Conservation (phyloP, 2,113 vertebrate species). For the Oreocharis arfaki region DNA sequence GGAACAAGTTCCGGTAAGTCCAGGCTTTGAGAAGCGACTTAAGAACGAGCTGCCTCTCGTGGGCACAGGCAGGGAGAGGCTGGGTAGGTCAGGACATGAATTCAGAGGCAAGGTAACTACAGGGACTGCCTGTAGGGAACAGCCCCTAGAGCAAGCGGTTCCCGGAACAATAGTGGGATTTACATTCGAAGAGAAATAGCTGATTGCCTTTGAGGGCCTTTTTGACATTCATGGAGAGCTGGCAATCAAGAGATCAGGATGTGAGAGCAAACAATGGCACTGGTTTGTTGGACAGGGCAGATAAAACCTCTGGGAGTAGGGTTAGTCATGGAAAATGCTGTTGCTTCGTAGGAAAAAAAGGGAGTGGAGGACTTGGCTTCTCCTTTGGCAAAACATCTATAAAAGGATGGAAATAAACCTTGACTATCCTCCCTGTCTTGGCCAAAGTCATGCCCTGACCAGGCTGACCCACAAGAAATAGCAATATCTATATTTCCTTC, state of each 20-base stretch:
- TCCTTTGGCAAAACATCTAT: neutral
- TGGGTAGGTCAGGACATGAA: neutral
- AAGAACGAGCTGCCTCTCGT: neutral
- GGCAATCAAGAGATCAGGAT: neutral
- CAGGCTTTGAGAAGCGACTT: neutral
- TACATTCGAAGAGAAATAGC: neutral
- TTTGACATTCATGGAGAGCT: neutral
- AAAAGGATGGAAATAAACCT: neutral
- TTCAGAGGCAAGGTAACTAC: neutral
- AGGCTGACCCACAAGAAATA: neutral
- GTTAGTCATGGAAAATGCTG: neutral
- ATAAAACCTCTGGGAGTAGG: neutral
- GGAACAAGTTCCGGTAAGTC: neutral
- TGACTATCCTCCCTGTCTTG: neutral
- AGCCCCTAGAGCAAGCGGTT: neutral
- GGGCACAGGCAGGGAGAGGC: neutral
- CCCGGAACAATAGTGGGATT: neutral
- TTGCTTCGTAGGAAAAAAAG: neutral
- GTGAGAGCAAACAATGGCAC: neutral
- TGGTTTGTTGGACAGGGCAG: neutral
- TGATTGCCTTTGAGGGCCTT: neutral
- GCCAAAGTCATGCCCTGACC: neutral
- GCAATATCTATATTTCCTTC: neutral
- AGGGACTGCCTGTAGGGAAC: neutral
- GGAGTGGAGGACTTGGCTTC: neutral